These are phyloP conservation scores for Isaurus tuberculatus DNA, from an alignment of 92 coral and sea anemone genomes.

Conservation along the genomic window DNA sequence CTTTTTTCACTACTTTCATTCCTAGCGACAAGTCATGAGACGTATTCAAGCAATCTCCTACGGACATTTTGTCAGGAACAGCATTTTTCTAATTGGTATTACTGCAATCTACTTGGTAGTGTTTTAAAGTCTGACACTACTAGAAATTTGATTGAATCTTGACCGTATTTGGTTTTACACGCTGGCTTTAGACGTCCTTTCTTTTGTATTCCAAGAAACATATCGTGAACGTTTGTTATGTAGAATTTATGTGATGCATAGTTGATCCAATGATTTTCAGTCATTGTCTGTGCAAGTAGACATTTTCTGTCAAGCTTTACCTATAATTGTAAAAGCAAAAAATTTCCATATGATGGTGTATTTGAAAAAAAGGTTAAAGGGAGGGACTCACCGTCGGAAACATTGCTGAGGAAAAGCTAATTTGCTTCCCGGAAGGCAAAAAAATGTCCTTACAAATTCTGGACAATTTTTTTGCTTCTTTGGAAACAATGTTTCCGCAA, in stretches of 20 bases:
- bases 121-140: not conserved
- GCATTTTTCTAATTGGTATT: not conserved
- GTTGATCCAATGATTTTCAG: conserved; percentile 76
- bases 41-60: no score
- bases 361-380: no score
- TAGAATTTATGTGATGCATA: conserved; percentile 90
- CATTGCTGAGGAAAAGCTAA: no score
- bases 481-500: no score
- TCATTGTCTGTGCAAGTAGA: conserved; percentile 67
- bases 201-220: conserved; percentile 83
- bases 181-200: conserved; percentile 83
- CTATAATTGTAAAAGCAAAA: conserved; percentile 44
- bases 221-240: conserved; percentile 66
- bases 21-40: no score
- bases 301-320: conserved; percentile 75
- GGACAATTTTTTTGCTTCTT: no score
- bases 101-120: not conserved
- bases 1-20: no score
- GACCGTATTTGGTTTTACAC: conserved; percentile 68
- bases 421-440: no score
- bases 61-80: no score
- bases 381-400: no score
- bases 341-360: not conserved
- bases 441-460: no score
- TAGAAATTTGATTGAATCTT: conserved; percentile 78